These are phyloP conservation scores for Punctoribates punctum DNA, from an alignment of 2,888 invertebrate species.

Conservation along the genomic window DNA sequence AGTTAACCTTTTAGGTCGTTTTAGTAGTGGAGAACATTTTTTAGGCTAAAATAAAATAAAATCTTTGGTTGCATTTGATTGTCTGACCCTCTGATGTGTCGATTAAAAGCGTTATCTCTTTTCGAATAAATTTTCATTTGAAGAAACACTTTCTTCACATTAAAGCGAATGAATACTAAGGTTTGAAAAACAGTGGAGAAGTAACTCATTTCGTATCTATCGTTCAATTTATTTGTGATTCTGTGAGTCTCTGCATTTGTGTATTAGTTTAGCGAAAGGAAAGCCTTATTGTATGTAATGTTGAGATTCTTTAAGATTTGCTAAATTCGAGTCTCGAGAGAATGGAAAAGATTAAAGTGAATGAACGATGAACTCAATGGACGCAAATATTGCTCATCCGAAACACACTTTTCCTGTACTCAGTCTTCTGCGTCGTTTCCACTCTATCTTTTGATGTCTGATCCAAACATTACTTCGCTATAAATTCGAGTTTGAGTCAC, in stretches of 20 bases:
- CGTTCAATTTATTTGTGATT: no score
- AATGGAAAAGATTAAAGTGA: conserved; percentile 28
- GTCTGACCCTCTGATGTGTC: no score
- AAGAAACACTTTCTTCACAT: no score
- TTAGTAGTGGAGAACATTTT: no score
- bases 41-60: no score
- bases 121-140: no score
- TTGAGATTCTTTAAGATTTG: conserved; percentile 24
- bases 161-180: no score
- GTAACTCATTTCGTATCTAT: no score
- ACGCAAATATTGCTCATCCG: not conserved
- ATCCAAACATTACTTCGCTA: not conserved
- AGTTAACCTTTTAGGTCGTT: no score
- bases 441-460: not conserved
- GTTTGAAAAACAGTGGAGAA: no score
- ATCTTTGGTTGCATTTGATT: no score
- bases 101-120: no score
- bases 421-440: not conserved
- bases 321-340: conserved; percentile 22
- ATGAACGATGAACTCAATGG: conserved; percentile 18
- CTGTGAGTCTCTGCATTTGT: not conserved
- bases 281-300: conserved; percentile 10
- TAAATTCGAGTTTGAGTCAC: not conserved
- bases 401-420: not conserved
- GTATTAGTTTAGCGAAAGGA: not conserved